Percentiles rank a stretch among this genome's conserved stretches.
phyloP scores from a whole-genome alignment of 2,888 invertebrate species.

The Nemurella pictetii region DNA sequence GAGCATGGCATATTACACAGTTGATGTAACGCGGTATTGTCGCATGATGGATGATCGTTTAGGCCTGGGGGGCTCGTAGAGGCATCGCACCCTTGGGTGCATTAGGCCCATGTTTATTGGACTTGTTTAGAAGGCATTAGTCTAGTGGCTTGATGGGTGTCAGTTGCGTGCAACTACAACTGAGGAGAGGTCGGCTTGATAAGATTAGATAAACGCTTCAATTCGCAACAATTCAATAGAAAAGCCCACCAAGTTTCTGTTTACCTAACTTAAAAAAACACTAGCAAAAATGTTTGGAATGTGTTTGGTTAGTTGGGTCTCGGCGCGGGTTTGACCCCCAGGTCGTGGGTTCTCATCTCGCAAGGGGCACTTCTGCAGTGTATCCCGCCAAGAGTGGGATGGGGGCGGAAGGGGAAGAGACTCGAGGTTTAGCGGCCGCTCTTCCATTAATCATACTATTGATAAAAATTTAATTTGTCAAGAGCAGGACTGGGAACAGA shows the following conservation, averaged over 20 bases:
- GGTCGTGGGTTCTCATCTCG: background rate
- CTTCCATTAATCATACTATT: slow-evolving; percentile 43
- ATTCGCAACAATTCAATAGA: background rate
- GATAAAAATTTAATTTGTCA: slow-evolving; percentile 44
- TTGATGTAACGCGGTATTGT: background rate
- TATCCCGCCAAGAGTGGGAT: background rate
- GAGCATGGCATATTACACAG: background rate
- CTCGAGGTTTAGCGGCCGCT: slow-evolving; percentile 3
- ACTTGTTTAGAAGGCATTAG: background rate
- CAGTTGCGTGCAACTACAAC: background rate
- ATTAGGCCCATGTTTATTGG: background rate
- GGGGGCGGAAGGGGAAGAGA: slow-evolving; percentile 3
- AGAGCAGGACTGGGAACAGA: slow-evolving; percentile 38
- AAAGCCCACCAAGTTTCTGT: background rate
- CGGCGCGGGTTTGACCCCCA: too few species aligned
- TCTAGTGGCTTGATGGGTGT: background rate
- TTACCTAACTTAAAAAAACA: background rate
- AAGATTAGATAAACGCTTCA: background rate
- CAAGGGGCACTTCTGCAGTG: background rate
- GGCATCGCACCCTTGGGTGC: background rate
- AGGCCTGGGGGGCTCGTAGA: background rate
- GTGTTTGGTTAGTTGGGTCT: background rate
- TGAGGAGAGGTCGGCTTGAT: background rate
- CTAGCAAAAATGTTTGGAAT: background rate
- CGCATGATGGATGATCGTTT: background rate